Conservation (phyloP, 2,797 vertebrate genomes). For the Falco novaeseelandiae region DNA sequence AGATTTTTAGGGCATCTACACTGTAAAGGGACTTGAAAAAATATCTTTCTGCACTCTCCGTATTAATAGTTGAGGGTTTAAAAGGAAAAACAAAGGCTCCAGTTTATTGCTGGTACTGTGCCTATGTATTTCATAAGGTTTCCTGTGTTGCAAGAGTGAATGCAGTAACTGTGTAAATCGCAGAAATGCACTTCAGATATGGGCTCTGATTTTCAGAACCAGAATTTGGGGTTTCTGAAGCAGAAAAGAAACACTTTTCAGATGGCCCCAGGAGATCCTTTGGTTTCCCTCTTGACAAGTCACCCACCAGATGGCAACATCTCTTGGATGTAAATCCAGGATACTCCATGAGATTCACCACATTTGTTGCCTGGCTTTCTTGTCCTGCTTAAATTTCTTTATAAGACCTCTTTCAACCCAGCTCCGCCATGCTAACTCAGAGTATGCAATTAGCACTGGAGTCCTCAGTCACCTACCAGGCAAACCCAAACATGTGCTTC, state of each 20-base stretch:
- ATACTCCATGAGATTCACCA: neutral
- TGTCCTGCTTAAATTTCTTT: neutral
- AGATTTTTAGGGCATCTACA: neutral
- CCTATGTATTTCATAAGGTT: neutral
- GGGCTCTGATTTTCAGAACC: neutral
- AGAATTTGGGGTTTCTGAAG: neutral
- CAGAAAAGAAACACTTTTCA: neutral
- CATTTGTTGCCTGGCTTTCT: neutral
- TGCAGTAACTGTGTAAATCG: neutral
- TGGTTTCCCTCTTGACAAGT: neutral
- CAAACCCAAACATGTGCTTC: slow-evolving; percentile 36
- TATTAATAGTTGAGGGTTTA: neutral
- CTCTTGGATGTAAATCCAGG: neutral
- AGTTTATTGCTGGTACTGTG: neutral
- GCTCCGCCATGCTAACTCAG: neutral
- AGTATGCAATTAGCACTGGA: neutral
- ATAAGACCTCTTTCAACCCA: neutral
- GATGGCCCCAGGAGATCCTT: neutral
- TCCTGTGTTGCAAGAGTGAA: neutral
- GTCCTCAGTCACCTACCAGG: neutral
- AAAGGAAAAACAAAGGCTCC: neutral
- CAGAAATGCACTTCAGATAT: neutral
- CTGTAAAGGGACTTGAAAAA: neutral
- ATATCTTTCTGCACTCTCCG: neutral
- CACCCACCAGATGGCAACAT: neutral